Base-by-base conservation (phyloP, 53 echinoderm and acorn worm genomes). In the Patiria pectinifera region DNA sequence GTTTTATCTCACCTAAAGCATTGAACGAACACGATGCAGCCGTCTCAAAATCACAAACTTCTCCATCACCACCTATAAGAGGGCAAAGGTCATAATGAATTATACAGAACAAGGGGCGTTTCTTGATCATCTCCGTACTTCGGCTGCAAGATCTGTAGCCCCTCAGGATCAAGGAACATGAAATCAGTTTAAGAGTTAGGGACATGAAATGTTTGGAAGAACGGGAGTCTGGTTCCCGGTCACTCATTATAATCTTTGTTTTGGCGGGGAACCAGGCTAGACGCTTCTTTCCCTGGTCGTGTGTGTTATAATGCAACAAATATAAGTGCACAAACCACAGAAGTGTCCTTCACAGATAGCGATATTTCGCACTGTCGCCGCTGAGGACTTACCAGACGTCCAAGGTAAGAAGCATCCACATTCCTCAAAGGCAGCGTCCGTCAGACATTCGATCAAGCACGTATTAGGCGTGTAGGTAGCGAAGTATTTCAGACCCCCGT, bases 401-500 rank as follows among this genome's bases (percentile, higher is more conserved):
- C 18, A 79, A 45, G 80, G 46, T 45, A 79, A 46, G 45, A 12
- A 47, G 19, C 80, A 79, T 79, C 80, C 80, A 45, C 80, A 79
- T 16, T 45, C 15, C 80, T n/a, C 19, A 8, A 48, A 18, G 58
- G 48, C 71, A 58, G 24, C 6, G 8, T 23, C 35, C 4, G 16
- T 59, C 9, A 58, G 25, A 23, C 45, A 74, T 58, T 91, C 91
- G 12, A 71, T 43, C 9, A 91, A 59, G 47, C 91, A 91, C 25
- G 91, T 83, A 45, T 58, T 48, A 47, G 59, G 83, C 16, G 91
- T 77, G 61, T 91, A 91, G 70, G 62, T 83, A 26, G 83, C 53
- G 60, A 62, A 91, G 69, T 83, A 83, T 3, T 75, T 59, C 76
- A 91, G 72, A n/a, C 44, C 59, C 9, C 43, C 45, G 91, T 82